These are phyloP conservation scores for Trogon surrucura DNA, from an alignment of 2,113 vertebrate genomes.

Conservation along the genomic window DNA sequence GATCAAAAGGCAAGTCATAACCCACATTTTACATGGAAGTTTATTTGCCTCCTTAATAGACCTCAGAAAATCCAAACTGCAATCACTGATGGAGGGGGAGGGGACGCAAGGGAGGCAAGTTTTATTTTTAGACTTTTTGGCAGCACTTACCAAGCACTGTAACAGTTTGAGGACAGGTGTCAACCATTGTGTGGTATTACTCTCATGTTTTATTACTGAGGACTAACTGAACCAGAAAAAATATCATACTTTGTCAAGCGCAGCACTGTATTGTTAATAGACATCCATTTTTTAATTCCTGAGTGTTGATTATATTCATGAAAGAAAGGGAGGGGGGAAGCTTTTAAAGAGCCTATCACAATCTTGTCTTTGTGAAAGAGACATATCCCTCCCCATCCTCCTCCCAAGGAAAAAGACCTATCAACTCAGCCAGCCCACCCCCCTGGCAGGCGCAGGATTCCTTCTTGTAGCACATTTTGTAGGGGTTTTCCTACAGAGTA, in stretches of 20 bases:
- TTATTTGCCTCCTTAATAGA: conserved; percentile 42
- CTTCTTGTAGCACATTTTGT: not conserved
- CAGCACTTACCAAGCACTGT: conserved; percentile 54
- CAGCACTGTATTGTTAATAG: not conserved
- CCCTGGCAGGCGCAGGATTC: not conserved
- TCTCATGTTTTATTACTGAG: conserved; percentile 57
- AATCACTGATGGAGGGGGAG: not conserved
- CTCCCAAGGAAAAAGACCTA: not conserved
- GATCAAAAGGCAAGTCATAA: conserved; percentile 51
- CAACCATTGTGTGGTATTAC: conserved; percentile 52
- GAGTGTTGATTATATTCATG: not conserved
- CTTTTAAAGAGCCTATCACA: not conserved
- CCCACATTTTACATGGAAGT: conserved; percentile 7
- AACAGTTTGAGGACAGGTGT: conserved; percentile 47
- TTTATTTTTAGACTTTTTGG: conserved; percentile 63
- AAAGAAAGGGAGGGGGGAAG: not conserved
- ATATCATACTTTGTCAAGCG: not conserved
- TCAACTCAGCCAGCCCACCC: not conserved
- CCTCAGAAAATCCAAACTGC: conserved; percentile 48
- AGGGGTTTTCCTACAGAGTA: not conserved
- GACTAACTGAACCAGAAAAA: conserved; percentile 51
- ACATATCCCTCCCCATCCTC: not conserved
- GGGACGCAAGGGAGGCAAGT: not conserved
- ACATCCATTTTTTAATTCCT: not conserved
- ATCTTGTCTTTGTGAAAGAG: not conserved